Conservation (phyloP, 2,113 vertebrate genomes). For the Tenrec ecaudatus region DNA sequence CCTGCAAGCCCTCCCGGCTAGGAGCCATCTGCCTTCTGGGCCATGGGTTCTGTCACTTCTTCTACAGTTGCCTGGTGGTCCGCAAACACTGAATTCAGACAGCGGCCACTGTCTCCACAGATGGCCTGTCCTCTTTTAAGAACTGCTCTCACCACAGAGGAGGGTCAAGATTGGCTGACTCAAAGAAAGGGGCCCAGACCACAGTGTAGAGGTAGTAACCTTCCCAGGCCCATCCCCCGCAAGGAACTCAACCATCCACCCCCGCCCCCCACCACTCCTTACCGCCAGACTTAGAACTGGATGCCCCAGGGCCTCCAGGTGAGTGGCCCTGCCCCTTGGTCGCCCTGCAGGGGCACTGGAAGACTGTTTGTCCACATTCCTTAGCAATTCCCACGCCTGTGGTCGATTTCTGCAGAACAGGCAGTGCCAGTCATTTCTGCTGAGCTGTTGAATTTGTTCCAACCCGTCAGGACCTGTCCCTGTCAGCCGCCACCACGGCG, state of each 20-base stretch:
- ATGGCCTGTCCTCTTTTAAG: too few relatives aligned
- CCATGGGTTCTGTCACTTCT: too few relatives aligned
- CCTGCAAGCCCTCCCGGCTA: too few relatives aligned
- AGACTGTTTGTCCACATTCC: rapidly evolving
- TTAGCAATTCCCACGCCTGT: rapidly evolving
- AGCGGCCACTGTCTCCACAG: too few relatives aligned
- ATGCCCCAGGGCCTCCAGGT: too few relatives aligned
- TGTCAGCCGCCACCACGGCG: rapidly evolving
- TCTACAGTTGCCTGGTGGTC: too few relatives aligned
- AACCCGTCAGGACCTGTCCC: neutral
- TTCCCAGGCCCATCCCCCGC: too few relatives aligned
- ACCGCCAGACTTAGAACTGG: neutral
- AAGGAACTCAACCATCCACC: neutral
- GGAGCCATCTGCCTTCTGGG: too few relatives aligned
- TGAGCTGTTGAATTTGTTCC: neutral
- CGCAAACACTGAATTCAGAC: too few relatives aligned
- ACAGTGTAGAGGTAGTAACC: rapidly evolving
- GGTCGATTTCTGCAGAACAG: neutral
- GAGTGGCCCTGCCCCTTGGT: neutral
- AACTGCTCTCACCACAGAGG: too few relatives aligned
- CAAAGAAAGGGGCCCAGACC: neutral
- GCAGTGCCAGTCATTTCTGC: neutral
- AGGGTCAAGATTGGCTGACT: neutral
- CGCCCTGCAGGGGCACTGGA: rapidly evolving
- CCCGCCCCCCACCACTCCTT: too few relatives aligned